phyloP scores from a whole-genome alignment of 2,888 invertebrate species.

The Nomada flava region DNA sequence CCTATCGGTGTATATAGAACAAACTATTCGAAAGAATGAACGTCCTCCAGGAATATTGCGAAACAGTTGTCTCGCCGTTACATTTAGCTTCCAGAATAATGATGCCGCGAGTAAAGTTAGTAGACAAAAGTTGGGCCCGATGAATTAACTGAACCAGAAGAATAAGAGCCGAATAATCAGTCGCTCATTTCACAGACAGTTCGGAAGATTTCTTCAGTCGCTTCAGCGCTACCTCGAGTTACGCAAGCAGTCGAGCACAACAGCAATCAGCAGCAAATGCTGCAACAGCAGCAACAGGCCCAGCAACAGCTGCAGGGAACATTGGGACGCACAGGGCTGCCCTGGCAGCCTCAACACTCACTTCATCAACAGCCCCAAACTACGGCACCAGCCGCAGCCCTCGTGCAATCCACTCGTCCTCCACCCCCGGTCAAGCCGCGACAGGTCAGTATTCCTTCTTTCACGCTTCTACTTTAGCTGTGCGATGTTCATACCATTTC shows the following conservation, averaged over 20 bases:
- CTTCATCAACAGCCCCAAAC: slow-evolving; percentile 82
- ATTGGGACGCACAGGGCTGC: slow-evolving; percentile 82
- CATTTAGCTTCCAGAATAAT: too few relatives aligned
- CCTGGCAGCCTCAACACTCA: slow-evolving; percentile 84
- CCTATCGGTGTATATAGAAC: too few relatives aligned
- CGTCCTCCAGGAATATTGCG: too few relatives aligned
- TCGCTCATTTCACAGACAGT: slow-evolving; percentile 86
- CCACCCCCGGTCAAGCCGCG: slow-evolving; percentile 83
- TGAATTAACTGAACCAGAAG: not conserved
- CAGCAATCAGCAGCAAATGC: slow-evolving; percentile 75
- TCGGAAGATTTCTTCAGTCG: slow-evolving; percentile 86
- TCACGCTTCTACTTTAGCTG: slow-evolving; percentile 9
- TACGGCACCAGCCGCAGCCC: slow-evolving; percentile 77
- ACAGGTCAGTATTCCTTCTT: slow-evolving; percentile 76
- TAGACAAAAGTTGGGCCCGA: not conserved
- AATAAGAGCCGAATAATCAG: slow-evolving; percentile 82
- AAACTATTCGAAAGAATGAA: too few relatives aligned
- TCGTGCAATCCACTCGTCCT: slow-evolving; percentile 80
- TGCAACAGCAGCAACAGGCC: slow-evolving; percentile 85
- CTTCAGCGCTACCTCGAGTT: slow-evolving; percentile 84
- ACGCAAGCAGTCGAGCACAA: slow-evolving; percentile 81
- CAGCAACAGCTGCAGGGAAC: slow-evolving; percentile 75
- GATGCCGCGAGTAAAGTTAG: too few relatives aligned
- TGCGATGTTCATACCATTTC: slow-evolving; percentile 18
- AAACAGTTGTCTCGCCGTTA: too few relatives aligned